These are phyloP conservation scores for Aix galericulata DNA, from an alignment of 2,113 vertebrate genomes.

Conservation along the genomic window DNA sequence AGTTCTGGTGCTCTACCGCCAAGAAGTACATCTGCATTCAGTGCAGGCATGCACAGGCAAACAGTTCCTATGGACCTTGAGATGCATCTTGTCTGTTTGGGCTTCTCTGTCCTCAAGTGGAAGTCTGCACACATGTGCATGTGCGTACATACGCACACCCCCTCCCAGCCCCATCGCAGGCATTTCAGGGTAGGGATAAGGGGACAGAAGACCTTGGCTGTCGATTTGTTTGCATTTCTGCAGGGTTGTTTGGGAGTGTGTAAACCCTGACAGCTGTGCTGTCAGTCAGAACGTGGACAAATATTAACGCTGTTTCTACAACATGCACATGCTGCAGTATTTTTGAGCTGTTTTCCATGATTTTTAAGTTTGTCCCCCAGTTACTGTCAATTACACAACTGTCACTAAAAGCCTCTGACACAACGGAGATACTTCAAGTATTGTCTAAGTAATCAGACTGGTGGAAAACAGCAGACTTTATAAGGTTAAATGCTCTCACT, in stretches of 20 bases:
- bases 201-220: not conserved
- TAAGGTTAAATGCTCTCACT: not conserved
- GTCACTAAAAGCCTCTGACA: not conserved
- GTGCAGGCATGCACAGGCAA: not conserved
- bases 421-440: not conserved
- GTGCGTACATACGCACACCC: too few relatives aligned
- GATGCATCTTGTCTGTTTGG: fast-evolving
- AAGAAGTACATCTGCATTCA: not conserved
- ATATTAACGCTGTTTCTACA: not conserved
- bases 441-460: not conserved
- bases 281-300: not conserved
- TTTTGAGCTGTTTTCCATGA: not conserved
- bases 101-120: not conserved
- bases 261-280: not conserved
- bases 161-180: fast-evolving
- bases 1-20: fast-evolving
- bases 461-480: not conserved
- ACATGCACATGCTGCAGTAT: not conserved
- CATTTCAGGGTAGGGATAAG: not conserved
- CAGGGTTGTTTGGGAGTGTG: not conserved
- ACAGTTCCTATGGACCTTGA: not conserved
- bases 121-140: not conserved
- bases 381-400: not conserved
- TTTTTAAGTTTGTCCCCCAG: not conserved
- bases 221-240: not conserved